Conservation (phyloP, 92 coral and sea anemone species). For the Metridium senile region DNA sequence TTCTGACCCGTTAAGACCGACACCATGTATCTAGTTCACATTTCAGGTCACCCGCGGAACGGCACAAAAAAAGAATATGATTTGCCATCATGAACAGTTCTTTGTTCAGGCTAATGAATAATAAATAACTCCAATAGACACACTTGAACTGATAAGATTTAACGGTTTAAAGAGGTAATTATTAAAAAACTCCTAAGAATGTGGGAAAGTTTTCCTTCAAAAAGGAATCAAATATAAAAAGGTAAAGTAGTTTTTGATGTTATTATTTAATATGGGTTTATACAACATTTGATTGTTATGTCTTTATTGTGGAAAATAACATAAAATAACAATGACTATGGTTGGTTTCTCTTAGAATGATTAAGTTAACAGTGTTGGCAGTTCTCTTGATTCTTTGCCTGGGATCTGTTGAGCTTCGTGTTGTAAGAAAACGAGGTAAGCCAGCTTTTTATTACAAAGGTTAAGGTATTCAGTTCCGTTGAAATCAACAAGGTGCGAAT, state of each 20-base stretch:
- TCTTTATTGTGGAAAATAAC: not conserved
- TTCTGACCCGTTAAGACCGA: not conserved
- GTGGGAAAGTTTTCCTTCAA: not conserved
- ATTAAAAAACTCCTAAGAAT: not conserved
- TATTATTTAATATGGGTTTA: not conserved
- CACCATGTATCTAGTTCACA: not conserved
- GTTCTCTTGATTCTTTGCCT: not conserved
- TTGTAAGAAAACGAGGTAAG: not conserved
- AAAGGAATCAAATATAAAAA: not conserved
- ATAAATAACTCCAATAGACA: not conserved
- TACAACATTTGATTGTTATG: constrained; percentile 1
- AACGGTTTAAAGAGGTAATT: not conserved
- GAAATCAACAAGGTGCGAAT: no score
- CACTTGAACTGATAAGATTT: not conserved
- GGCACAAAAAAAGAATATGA: not conserved
- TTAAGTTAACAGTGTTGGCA: not conserved
- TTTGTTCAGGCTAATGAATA: not conserved
- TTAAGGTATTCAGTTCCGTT: no score
- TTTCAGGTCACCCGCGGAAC: not conserved
- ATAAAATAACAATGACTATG: not conserved
- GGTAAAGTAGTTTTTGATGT: not conserved
- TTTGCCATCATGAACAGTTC: not conserved
- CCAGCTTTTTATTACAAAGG: not conserved
- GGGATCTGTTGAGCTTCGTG: constrained; percentile 2
- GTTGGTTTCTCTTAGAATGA: not conserved